These are phyloP conservation scores for Conchocele bisecta DNA, from an alignment of 2,888 invertebrate species.

Conservation along the genomic window DNA sequence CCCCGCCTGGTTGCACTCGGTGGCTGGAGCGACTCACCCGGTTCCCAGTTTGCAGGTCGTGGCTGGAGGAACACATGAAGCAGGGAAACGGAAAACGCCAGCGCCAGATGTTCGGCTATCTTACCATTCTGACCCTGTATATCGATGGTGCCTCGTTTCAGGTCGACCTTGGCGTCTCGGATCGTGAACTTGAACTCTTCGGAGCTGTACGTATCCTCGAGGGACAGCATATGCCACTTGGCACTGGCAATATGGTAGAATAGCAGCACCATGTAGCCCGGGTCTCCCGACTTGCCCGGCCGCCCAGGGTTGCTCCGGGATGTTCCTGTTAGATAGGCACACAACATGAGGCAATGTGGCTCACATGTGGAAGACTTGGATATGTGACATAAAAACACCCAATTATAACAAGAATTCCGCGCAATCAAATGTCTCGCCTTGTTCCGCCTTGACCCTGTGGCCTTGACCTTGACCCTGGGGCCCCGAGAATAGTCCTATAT, in stretches of 20 bases:
- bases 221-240: conserved; percentile 63
- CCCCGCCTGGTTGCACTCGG: conserved; percentile 33
- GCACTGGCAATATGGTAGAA: conserved; percentile 71
- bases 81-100: conserved; percentile 83
- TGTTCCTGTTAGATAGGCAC: no score
- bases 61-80: conserved; percentile 84
- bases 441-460: no score
- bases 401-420: no score
- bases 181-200: conserved; percentile 68
- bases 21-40: conserved; percentile 54
- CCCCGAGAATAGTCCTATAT: no score
- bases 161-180: conserved; percentile 69
- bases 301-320: conserved; percentile 33
- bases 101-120: conserved; percentile 83
- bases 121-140: conserved; percentile 65
- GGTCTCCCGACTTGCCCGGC: conserved; percentile 73
- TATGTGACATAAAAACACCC: no score
- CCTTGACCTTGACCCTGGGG: no score
- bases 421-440: no score
- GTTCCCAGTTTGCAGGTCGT: conserved; percentile 74
- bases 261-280: conserved; percentile 75
- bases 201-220: conserved; percentile 64
- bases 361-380: no score
- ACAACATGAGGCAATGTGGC: no score
- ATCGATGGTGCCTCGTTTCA: conserved; percentile 74